Evolutionary conservation across 1,140 invertebrate genomes (phyloP).

Genomic region (Drosophila mayri): DNA sequence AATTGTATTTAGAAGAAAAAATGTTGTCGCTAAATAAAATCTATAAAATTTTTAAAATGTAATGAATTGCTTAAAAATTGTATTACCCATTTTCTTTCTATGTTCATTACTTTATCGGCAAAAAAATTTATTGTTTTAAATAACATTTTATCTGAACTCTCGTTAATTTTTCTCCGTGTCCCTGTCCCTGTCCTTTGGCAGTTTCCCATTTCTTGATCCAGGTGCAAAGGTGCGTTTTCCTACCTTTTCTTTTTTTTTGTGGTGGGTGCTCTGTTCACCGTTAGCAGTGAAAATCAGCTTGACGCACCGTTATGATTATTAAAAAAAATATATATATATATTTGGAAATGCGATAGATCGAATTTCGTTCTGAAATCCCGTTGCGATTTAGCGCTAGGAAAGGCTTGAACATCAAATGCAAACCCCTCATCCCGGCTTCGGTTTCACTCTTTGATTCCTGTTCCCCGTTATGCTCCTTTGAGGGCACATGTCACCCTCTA

Average conservation of each 20-base stretch:
- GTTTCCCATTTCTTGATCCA: constrained; percentile 39
- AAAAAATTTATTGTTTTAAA: background rate
- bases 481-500: constrained; percentile 54
- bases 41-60: too few species aligned
- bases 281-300: constrained; percentile 68
- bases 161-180: constrained; percentile 5
- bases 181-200: background rate
- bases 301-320: constrained; percentile 73
- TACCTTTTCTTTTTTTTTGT: constrained; percentile 6
- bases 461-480: constrained; percentile 36
- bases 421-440: constrained; percentile 34
- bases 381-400: constrained; percentile 22
- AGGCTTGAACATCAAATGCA: constrained; percentile 52
- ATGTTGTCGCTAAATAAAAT: too few species aligned
- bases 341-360: constrained; percentile 67
- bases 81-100: too few species aligned
- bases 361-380: constrained; percentile 47
- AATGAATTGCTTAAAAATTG: too few species aligned
- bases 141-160: background rate
- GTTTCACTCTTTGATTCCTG: constrained; percentile 45
- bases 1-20: too few species aligned
- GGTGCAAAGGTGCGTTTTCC: constrained; percentile 26
- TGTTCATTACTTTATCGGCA: too few species aligned
- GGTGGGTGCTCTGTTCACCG: constrained; percentile 61
- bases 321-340: constrained; percentile 40